These are phyloP conservation scores for Ibycter americanus DNA, from an alignment of 2,797 vertebrate species.

Conservation along the genomic window DNA sequence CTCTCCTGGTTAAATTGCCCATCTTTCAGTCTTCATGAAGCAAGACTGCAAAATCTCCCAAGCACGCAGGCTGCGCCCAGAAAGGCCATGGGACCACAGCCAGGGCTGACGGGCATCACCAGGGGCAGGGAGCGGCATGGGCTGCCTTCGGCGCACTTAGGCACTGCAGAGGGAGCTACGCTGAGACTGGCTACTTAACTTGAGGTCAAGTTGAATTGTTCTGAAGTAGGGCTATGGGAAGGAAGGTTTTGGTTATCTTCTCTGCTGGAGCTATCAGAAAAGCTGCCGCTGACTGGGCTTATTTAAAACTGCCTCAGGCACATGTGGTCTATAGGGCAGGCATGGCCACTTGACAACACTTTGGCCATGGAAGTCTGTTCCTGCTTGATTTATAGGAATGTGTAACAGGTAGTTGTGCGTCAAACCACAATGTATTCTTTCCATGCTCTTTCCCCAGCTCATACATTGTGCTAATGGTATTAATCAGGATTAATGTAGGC, in stretches of 20 bases:
- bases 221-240: not conserved
- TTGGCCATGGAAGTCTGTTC: not conserved
- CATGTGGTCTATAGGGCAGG: not conserved
- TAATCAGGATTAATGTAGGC: conserved; percentile 45
- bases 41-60: not conserved
- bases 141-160: not conserved
- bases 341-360: not conserved
- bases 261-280: not conserved
- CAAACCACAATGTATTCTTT: not conserved
- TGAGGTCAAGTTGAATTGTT: not conserved
- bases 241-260: not conserved
- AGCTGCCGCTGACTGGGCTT: not conserved
- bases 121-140: not conserved
- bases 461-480: conserved; percentile 6
- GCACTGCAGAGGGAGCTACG: not conserved
- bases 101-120: rapidly evolving
- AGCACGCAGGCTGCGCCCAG: not conserved
- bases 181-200: not conserved
- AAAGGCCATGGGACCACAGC: not conserved
- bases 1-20: not conserved
- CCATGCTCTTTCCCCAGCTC: not conserved
- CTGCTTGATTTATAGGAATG: not conserved
- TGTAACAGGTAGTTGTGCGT: not conserved
- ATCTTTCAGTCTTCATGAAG: not conserved
- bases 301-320: not conserved